Evolutionary conservation across 2,888 invertebrate species (phyloP).

Genomic region (Tethea ocularis): DNA sequence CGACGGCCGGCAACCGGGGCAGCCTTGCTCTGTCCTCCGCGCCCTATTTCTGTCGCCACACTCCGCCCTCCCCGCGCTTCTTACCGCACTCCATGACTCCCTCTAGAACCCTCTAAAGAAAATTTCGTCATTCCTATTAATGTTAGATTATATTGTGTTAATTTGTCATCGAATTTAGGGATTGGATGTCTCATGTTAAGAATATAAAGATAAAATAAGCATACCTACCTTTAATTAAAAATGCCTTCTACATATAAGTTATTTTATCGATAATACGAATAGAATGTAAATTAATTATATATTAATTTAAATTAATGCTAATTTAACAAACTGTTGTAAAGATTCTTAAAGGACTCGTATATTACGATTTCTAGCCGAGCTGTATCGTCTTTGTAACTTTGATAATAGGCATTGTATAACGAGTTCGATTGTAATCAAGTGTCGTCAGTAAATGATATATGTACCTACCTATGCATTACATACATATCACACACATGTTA

Average conservation of each 20-base stretch:
- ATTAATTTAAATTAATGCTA: not conserved
- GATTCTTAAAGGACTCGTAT: not conserved
- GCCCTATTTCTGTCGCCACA: constrained; percentile 82
- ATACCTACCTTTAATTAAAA: no score
- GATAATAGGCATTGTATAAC: constrained; percentile 67
- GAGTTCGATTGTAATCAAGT: constrained; percentile 66
- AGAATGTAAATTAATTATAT: no score
- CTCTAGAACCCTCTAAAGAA: constrained; percentile 60
- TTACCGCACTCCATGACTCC: constrained; percentile 35
- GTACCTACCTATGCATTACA: constrained; percentile 35
- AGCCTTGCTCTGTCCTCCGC: constrained; percentile 83
- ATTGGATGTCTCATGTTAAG: no score
- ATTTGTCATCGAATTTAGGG: constrained; percentile 24
- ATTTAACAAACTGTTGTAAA: not conserved
- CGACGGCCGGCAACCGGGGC: constrained; percentile 79
- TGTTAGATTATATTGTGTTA: not conserved
- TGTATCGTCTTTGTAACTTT: constrained; percentile 43
- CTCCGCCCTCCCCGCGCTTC: constrained; percentile 45
- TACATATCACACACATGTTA: constrained; percentile 20
- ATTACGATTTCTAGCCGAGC: constrained; percentile 22
- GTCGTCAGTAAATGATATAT: constrained; percentile 64
- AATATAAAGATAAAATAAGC: no score
- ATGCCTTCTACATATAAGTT: no score
- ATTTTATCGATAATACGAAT: no score
- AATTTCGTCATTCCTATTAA: constrained; percentile 52